Conservation (phyloP, 2,888 invertebrate genomes). For the Tachina fera region DNA sequence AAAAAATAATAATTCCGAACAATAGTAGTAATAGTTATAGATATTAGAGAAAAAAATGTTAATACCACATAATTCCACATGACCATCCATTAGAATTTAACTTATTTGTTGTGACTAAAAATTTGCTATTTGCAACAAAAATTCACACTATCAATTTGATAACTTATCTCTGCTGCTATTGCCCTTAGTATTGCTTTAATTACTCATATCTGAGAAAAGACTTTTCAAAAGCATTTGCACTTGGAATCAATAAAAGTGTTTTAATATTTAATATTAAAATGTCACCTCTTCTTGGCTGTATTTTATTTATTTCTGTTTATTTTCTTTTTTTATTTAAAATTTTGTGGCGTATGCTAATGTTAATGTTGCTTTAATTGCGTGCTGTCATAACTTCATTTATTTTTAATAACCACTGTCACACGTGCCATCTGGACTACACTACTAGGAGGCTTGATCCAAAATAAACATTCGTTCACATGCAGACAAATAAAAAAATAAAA, state of each 20-base stretch:
- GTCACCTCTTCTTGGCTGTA: constrained; percentile 5
- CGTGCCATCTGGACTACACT: constrained; percentile 40
- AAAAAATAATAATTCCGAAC: too few relatives aligned
- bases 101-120: too few relatives aligned
- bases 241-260: constrained; percentile 14
- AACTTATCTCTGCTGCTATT: background rate
- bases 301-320: background rate
- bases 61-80: too few relatives aligned
- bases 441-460: background rate
- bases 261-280: constrained; percentile 35
- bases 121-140: too few relatives aligned
- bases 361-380: constrained; percentile 49
- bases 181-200: too few relatives aligned
- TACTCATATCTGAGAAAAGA: too few relatives aligned
- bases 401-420: constrained; percentile 65
- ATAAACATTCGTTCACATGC: background rate
- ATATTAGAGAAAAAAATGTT: too few relatives aligned
- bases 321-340: background rate
- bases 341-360: background rate
- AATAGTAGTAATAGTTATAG: too few relatives aligned
- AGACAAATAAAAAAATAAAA: background rate
- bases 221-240: background rate
- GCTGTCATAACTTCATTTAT: constrained; percentile 69
- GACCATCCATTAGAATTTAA: too few relatives aligned
- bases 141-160: too few relatives aligned